Conservation (phyloP, 2,888 invertebrate genomes). For the Lacanobia oleracea region DNA sequence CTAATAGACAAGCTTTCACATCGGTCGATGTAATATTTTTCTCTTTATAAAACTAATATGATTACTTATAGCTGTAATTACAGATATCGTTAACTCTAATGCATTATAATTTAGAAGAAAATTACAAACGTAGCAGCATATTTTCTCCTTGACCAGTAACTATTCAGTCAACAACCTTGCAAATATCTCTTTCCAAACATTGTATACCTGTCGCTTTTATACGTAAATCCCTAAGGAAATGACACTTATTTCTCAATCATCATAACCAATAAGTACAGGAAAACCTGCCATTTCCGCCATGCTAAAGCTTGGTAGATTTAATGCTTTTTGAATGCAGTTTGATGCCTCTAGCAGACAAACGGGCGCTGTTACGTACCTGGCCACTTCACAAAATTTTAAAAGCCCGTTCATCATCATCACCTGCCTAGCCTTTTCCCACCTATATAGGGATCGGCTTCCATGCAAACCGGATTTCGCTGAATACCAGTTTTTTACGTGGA, state of each 20-base stretch:
- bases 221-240: neutral
- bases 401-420: no score
- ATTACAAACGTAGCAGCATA: slow-evolving; percentile 10
- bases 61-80: slow-evolving; percentile 42
- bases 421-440: no score
- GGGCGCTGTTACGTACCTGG: neutral
- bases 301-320: neutral
- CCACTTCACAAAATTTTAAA: no score
- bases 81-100: slow-evolving; percentile 40
- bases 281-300: neutral
- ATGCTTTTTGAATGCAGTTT: neutral
- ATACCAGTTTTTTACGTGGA: no score
- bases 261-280: neutral
- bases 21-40: slow-evolving; percentile 13
- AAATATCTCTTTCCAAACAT: neutral
- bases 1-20: slow-evolving; percentile 27
- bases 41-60: slow-evolving; percentile 21
- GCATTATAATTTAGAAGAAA: slow-evolving; percentile 32
- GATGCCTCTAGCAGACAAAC: neutral
- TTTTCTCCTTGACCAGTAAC: slow-evolving; percentile 31
- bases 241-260: neutral
- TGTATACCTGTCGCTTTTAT: neutral
- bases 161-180: slow-evolving; percentile 3
- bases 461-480: no score
- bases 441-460: no score